Evolutionary conservation across 2,888 invertebrate species (phyloP).

Genomic region (Zelleria hepariella): DNA sequence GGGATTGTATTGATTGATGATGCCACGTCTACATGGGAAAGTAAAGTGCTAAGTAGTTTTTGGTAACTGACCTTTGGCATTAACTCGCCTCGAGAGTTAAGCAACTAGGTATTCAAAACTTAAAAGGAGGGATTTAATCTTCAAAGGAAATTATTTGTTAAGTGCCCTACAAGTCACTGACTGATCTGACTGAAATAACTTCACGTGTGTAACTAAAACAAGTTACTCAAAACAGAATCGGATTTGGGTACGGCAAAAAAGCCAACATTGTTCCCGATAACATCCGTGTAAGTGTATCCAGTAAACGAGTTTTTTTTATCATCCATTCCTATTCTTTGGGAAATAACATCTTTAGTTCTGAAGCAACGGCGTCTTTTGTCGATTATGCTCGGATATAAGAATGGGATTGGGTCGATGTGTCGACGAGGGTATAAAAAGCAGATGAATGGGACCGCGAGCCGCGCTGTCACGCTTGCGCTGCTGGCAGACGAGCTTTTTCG

Average conservation of each 20-base stretch:
- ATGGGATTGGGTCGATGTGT: slow-evolving; percentile 40
- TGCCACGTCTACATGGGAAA: slow-evolving; percentile 1
- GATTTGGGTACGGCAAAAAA: slow-evolving; percentile 15
- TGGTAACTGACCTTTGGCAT: not conserved
- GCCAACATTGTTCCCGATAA: slow-evolving; percentile 30
- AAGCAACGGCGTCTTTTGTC: slow-evolving; percentile 48
- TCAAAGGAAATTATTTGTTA: not conserved
- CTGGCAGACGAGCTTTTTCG: slow-evolving; percentile 12
- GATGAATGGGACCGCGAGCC: slow-evolving; percentile 28
- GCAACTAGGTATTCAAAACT: not conserved
- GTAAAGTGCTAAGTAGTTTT: slow-evolving; percentile 1
- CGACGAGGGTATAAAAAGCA: slow-evolving; percentile 41
- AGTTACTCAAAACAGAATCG: slow-evolving; percentile 10
- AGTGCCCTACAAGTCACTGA: not conserved
- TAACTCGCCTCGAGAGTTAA: not conserved
- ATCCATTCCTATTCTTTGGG: slow-evolving; percentile 11
- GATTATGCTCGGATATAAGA: slow-evolving; percentile 57
- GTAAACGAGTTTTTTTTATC: slow-evolving; percentile 30
- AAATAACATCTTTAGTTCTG: slow-evolving; percentile 42
- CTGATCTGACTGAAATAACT: slow-evolving; percentile 7
- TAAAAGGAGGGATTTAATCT: not conserved
- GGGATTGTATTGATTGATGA: slow-evolving; percentile 30
- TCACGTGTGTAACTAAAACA: slow-evolving; percentile 11
- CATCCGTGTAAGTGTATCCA: slow-evolving; percentile 23
- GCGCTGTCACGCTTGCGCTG: slow-evolving; percentile 23